Evolutionary conservation across 2,113 vertebrate species (phyloP).

Genomic region (Mugil cephalus): DNA sequence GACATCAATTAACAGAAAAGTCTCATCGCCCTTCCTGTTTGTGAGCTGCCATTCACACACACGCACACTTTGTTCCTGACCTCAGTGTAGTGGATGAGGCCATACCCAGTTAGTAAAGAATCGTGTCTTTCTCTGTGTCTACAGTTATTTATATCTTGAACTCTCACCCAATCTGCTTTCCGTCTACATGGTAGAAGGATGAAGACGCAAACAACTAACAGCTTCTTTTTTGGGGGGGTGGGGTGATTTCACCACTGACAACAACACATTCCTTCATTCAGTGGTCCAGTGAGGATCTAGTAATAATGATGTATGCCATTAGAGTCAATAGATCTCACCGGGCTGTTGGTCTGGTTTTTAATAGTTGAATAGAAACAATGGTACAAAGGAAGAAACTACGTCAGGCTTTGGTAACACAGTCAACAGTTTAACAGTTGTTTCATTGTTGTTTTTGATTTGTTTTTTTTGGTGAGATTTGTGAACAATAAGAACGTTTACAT

Average conservation of each 20-base stretch:
- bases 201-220: not conserved
- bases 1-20: conserved; percentile 61
- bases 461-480: too few species aligned
- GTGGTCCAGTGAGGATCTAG: conserved; percentile 2
- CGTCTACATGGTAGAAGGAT: conserved; percentile 9
- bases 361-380: too few species aligned
- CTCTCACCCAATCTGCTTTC: conserved; percentile 48
- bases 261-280: not conserved
- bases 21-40: conserved; percentile 14
- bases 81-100: conserved; percentile 27
- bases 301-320: not conserved
- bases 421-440: too few species aligned
- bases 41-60: conserved; percentile 13
- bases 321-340: too few species aligned
- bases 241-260: too few species aligned
- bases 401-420: too few species aligned
- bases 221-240: not conserved
- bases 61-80: conserved; percentile 36
- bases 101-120: conserved; percentile 44
- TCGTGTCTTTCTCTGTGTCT: conserved; percentile 38
- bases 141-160: conserved; percentile 66
- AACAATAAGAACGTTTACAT: too few species aligned
- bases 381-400: too few species aligned
- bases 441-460: too few species aligned
- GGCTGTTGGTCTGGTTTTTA: too few species aligned